phyloP scores from a whole-genome alignment of 2,888 invertebrate genomes.

The Tetragonula carbonaria region DNA sequence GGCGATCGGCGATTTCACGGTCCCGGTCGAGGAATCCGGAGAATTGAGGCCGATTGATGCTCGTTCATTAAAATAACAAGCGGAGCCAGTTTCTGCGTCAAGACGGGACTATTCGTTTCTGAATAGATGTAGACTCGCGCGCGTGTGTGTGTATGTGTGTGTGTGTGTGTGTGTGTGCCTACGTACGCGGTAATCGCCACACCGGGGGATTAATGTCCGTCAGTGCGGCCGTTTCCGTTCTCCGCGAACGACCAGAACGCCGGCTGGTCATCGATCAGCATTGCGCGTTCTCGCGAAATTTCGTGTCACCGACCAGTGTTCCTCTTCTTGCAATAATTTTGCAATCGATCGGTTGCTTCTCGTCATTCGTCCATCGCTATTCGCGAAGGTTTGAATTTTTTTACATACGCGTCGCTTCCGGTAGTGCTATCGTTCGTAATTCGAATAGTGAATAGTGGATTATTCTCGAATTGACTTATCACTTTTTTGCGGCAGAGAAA shows the following conservation, averaged over 20 bases:
- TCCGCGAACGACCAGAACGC: not conserved
- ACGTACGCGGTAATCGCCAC: not conserved
- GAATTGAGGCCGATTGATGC: constrained; percentile 4
- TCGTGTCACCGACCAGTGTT: too few relatives aligned
- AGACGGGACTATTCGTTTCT: not conserved
- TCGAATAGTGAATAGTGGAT: too few relatives aligned
- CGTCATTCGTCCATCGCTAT: too few relatives aligned
- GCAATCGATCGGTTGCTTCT: too few relatives aligned
- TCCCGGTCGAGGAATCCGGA: not conserved
- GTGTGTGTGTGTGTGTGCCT: not conserved
- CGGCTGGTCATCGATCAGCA: not conserved
- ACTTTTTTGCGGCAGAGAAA: too few relatives aligned
- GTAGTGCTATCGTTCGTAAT: too few relatives aligned
- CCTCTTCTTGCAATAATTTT: too few relatives aligned
- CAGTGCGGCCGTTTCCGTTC: not conserved
- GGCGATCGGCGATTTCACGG: not conserved
- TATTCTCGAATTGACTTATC: too few relatives aligned
- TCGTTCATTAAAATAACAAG: not conserved
- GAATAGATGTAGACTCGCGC: not conserved
- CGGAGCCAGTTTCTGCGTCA: not conserved
- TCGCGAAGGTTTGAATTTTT: too few relatives aligned
- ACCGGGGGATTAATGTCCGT: constrained; percentile 10
- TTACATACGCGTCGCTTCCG: too few relatives aligned
- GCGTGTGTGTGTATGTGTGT: not conserved
- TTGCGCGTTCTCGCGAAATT: constrained; percentile 4